Evolutionary conservation across 92 coral and sea anemone species (phyloP), one percentile per base, ranked within the genome.

Genomic region (Pocillopora grandis): DNA sequence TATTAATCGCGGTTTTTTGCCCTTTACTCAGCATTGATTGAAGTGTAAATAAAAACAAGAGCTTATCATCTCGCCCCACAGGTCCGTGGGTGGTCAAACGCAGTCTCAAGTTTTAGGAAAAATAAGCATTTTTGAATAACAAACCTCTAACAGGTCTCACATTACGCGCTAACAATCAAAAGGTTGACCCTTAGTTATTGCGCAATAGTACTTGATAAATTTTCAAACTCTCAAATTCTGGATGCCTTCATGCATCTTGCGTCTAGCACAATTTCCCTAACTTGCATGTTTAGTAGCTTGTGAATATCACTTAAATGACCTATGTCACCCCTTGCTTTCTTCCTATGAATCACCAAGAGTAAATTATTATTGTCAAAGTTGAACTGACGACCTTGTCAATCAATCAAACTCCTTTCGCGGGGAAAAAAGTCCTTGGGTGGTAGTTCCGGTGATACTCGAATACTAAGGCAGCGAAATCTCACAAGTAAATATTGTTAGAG

Each of bases 31-130:
- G 57, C 27, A 80, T 56, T 63, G 80, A 83, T 83, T 74, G 86
- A 83, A 83, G 73, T 73, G 86, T 75, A 83, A 73, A 73, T 35
- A 83, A 48, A 66, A 83, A 62, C 74, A 74, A 62, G 72, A 6
- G 73, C 58, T 83, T 83, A 83, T 83, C 86, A 35, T 27, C 35
- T 17, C 20, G 20, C 9, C 33, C 79, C 9, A 58, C 20, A n/a
- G 18, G 19, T 15, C 80, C 52, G 63, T 73, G 86, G 86, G 86
- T 83, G 86, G 86, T 63, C 86, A 21, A 9, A 0, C 16, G n/a
- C 66, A 70, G 55, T 23, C 23, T n/a, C 14, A 49, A 64, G 7
- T 52, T 64, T 70, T 55, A 71, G 62, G 78, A 23, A 71, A 35
- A 71, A 56, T 52, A 13, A 42, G 78, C 16, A 8, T 31, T 72